These are phyloP conservation scores for Ptychodera flava DNA, from an alignment of 35 echinoderm and acorn worm species.

Conservation along the genomic window DNA sequence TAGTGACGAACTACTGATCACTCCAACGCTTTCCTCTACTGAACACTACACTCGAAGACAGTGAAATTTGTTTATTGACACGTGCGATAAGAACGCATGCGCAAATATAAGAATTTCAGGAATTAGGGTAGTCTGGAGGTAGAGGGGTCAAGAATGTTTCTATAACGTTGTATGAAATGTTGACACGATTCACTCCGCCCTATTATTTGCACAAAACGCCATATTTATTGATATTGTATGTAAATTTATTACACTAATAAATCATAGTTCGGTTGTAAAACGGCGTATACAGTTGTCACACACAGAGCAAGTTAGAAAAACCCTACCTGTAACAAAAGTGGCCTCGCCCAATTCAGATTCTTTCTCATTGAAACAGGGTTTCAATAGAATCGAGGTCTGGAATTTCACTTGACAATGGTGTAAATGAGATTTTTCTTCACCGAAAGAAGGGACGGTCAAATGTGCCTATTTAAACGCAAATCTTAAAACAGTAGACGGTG, in stretches of 20 bases:
- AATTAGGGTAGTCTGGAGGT: background rate
- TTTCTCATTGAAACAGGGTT: background rate
- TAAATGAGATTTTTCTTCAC: background rate
- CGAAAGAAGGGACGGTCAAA: background rate
- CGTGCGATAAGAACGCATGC: background rate
- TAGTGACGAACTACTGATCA: background rate
- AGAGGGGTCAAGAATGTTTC: no score
- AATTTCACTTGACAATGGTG: background rate
- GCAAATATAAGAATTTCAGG: background rate
- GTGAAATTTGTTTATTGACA: slow-evolving; percentile 2
- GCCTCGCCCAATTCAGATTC: background rate
- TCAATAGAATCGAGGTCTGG: background rate
- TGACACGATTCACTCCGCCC: no score
- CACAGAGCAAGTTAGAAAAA: background rate
- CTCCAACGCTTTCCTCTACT: background rate
- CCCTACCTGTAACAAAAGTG: background rate
- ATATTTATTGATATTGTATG: background rate
- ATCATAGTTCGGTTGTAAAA: background rate
- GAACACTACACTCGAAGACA: background rate
- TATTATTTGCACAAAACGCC: background rate
- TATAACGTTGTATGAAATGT: no score
- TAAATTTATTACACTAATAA: background rate
- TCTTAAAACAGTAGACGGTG: background rate
- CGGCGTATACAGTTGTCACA: background rate
- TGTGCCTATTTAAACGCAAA: background rate